Evolutionary conservation across 2,888 invertebrate genomes (phyloP).

Genomic region (Calameuta idolon): DNA sequence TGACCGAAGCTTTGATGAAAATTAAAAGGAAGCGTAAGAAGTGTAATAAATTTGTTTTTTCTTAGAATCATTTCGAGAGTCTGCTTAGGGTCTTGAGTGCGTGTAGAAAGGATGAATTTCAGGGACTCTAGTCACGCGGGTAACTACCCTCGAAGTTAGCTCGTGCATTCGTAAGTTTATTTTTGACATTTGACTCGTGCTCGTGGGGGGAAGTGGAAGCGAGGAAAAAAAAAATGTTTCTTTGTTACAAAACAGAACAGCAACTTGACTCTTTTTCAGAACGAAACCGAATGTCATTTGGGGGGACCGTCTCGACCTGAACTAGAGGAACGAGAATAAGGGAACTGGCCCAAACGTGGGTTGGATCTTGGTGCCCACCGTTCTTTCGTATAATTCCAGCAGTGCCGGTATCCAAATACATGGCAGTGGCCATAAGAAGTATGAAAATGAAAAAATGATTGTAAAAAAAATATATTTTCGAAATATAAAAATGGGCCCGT

Average conservation of each 20-base stretch:
- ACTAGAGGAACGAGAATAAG: not conserved
- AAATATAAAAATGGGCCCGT: not conserved
- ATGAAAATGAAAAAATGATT: not conserved
- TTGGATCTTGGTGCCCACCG: not conserved
- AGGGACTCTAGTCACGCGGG: not conserved
- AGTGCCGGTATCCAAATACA: not conserved
- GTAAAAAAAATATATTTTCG: not conserved
- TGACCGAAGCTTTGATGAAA: no score
- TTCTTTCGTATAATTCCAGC: not conserved
- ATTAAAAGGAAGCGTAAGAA: no score
- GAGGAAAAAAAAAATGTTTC: not conserved
- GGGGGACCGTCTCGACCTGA: not conserved
- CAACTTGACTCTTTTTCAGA: not conserved
- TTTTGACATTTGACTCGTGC: conserved; percentile 1
- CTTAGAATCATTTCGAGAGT: not conserved
- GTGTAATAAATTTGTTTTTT: not conserved
- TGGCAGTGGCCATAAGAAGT: not conserved
- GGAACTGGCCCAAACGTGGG: not conserved
- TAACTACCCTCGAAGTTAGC: not conserved
- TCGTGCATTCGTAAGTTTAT: not conserved
- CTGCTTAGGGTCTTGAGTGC: not conserved
- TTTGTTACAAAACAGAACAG: not conserved
- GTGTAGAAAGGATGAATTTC: not conserved
- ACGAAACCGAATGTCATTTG: not conserved
- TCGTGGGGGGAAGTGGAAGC: not conserved